A percentile compares a stretch with the other conserved stretches of the same genome.
phyloP scores from a whole-genome alignment of 1,140 invertebrate species.

The Platyura marginata region DNA sequence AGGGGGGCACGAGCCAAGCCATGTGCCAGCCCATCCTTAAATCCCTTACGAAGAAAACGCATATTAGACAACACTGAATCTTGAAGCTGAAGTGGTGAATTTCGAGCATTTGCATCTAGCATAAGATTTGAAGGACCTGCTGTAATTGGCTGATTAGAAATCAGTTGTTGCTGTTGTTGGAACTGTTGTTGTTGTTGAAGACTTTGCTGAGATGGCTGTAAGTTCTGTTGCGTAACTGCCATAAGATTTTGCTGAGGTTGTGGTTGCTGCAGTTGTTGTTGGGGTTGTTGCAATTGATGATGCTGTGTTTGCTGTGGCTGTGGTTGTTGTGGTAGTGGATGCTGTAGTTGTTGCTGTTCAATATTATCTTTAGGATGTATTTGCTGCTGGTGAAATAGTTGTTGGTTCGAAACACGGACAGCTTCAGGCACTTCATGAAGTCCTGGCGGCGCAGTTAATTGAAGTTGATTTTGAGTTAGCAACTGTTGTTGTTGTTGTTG shows the following conservation, averaged over 20 bases:
- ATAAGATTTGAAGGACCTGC: too few species aligned
- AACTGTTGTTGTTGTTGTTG: slow-evolving; percentile 18
- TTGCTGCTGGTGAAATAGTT: slow-evolving; percentile 19
- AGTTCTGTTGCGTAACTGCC: too few species aligned
- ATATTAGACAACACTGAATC: slow-evolving; percentile 5
- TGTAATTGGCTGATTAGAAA: too few species aligned
- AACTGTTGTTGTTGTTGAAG: background rate
- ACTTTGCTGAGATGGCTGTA: too few species aligned
- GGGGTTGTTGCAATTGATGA: too few species aligned
- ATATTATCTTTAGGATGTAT: too few species aligned
- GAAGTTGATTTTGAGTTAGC: background rate
- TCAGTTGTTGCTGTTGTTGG: background rate
- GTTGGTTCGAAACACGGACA: slow-evolving; percentile 26
- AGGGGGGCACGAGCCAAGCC: slow-evolving; percentile 2
- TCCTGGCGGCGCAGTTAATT: slow-evolving; percentile 18
- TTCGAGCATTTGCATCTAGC: too few species aligned
- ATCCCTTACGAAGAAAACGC: slow-evolving; percentile 19
- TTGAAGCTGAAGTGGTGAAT: too few species aligned
- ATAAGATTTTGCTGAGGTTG: slow-evolving; percentile 16
- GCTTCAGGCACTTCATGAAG: slow-evolving; percentile 34
- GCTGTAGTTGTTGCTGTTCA: slow-evolving; percentile 3
- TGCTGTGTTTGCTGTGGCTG: too few species aligned
- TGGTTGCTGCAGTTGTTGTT: background rate
- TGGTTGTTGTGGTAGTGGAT: too few species aligned
- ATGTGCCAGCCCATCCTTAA: slow-evolving; percentile 14